Evolutionary conservation across 64 coral and sea anemone species (phyloP).

Genomic region (Astreopora myriophthalma): DNA sequence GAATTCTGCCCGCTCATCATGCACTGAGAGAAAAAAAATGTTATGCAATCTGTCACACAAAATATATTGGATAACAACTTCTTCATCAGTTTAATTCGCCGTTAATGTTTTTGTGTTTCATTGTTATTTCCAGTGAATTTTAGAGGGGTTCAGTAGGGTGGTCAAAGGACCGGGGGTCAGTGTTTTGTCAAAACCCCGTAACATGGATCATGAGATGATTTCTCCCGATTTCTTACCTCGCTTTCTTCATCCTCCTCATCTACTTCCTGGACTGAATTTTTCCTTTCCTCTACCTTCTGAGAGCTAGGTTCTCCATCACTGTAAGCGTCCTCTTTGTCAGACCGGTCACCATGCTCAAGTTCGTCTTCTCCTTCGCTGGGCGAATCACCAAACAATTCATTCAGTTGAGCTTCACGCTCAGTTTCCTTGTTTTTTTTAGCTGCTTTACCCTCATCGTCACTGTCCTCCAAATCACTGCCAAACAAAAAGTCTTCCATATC

Average conservation of each 20-base stretch:
- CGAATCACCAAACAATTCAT: constrained; percentile 88
- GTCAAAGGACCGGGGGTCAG: too few relatives aligned
- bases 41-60: too few relatives aligned
- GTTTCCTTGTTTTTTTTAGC: constrained; percentile 28
- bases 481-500: constrained; percentile 70
- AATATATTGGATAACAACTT: too few relatives aligned
- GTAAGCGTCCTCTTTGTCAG: constrained; percentile 21
- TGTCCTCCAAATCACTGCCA: constrained; percentile 97
- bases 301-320: constrained; percentile 24
- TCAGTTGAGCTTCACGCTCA: constrained; percentile 56
- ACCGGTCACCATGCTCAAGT: constrained; percentile 17
- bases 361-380: constrained; percentile 83
- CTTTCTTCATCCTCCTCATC: constrained; percentile 45
- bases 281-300: constrained; percentile 41
- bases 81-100: too few relatives aligned
- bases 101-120: too few relatives aligned
- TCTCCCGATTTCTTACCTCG: neutral
- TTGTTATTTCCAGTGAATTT: too few relatives aligned
- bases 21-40: too few relatives aligned
- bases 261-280: neutral
- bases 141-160: too few relatives aligned
- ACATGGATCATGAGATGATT: too few relatives aligned
- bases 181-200: too few relatives aligned
- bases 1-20: too few relatives aligned
- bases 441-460: constrained; percentile 80